These are phyloP conservation scores for Coreius guichenoti DNA, from an alignment of 2,797 vertebrate species.

Conservation along the genomic window DNA sequence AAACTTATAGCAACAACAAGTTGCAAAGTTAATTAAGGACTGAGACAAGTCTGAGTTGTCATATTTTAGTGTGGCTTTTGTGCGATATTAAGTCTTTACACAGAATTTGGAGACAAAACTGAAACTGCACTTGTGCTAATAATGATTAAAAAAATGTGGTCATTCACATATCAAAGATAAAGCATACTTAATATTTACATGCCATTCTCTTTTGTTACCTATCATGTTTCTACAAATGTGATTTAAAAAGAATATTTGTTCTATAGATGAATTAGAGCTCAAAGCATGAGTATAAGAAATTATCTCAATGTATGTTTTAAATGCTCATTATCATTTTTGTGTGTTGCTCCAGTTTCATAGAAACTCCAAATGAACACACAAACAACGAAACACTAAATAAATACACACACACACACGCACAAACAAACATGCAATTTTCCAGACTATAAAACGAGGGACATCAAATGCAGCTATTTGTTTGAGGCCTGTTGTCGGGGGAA, in stretches of 20 bases:
- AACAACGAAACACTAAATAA: constrained; percentile 66
- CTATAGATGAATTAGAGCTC: neutral
- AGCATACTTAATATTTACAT: neutral
- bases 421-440: constrained; percentile 75
- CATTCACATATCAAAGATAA: neutral
- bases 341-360: constrained; percentile 42
- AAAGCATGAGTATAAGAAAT: neutral
- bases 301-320: constrained; percentile 13
- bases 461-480: constrained; percentile 88
- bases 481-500: constrained; percentile 85
- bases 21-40: neutral
- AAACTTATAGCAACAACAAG: neutral
- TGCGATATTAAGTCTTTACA: neutral
- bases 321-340: constrained; percentile 13
- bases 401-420: constrained; percentile 53
- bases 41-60: neutral
- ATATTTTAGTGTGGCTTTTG: neutral
- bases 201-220: neutral
- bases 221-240: constrained; percentile 6
- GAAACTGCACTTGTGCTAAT: neutral
- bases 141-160: neutral
- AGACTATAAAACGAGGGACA: constrained; percentile 84
- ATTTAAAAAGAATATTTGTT: neutral
- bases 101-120: neutral
- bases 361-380: constrained; percentile 67